Base-by-base conservation (phyloP, 2,888 invertebrate species). In the Scaptomyza cyrtandrae region DNA sequence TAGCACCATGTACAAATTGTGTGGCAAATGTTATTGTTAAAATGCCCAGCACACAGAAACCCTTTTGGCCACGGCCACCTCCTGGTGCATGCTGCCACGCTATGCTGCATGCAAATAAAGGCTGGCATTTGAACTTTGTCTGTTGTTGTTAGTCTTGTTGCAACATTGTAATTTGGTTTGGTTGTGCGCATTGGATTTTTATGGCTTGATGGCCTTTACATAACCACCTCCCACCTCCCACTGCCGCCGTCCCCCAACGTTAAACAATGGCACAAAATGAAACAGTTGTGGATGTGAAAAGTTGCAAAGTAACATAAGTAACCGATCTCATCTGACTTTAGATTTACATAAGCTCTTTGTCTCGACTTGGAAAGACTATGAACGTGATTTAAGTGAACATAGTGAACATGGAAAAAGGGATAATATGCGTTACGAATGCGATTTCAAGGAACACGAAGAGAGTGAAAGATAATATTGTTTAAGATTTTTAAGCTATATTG, bases 161-260 rank as follows among this genome's bases (percentile, higher is more conserved):
- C 65, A 69, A 71, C 81, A 83, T 71, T 83, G 86, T 84, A 86
- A 84, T 84, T 83, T 80, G 66, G 67, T 76, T 78, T 31, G 55
- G 59, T 44, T 43, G 43, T 49, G 45, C 14, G 44, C 56, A 64
- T 66, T 63, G 85, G 75, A 78, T 78, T 86, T 83, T 86, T 79
- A 84, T 71, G 79, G 69, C 74, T 56, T 77, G 65, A 27, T 81
- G 78, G 69, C 71, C 54, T 56, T 60, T 50, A 49, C 56, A 56
- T 58, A 72, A 58, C 68, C 68, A 53, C 64, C 55, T 59, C 46
- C 49, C 41, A n/a, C n/a, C n/a, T n/a, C 7, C 9, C 6, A 0
- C 37, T n/a, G 3, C 35, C 11, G 7, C 0, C 35, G 19, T 58
- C 69, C 33, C 24, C 54, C n/a, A 48, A 16, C 13, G 10, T 16